Base-by-base conservation (phyloP, 2,888 invertebrate genomes). In the Heteromurus nitidus region DNA sequence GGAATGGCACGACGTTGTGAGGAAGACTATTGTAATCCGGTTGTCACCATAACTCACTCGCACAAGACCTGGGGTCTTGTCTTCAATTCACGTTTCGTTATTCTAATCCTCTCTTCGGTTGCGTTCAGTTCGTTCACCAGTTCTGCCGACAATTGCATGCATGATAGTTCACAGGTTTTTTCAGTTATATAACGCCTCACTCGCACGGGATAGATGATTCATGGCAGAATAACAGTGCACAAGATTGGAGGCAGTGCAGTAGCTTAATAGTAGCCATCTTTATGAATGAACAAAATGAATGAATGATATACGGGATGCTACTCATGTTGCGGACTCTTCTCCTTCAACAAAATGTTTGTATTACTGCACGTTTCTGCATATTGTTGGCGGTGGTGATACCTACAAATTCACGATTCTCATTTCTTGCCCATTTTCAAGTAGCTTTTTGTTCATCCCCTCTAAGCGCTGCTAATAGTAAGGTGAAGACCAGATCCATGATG, bases 11-110 rank as follows among this genome's bases (percentile, higher is more conserved):
- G 67, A 58, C 67, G 75, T 42, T 67, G 55, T 55, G 47, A 67
- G 62, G 58, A 80, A 80, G 58, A 67, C 80, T 80, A 80, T 80
- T 80, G 80, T 80, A 80, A 80, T 80, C 80, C 73, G 80, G 80
- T 74, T 80, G 80, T 80, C 80, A 80, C 73, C 80, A 80, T 80
- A 80, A 80, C 80, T 80, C 80, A 80, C 80, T 80, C 80, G 68
- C 53, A 62, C 72, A 73, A 60, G 73, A 31, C 60, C 73, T 30
- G 55, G 70, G 79, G 65, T 73, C 80, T 67, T 80, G 60, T 80
- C 73, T 73, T 68, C 80, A 42, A 80, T 80, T 74, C 80, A 68
- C 80, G 73, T 73, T 80, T 74, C 68, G 62, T 80, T 73, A 60
- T n/a, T n/a, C n/a, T 73, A 79, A 79, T 79, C 70, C 70, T 70